These are phyloP conservation scores for Botrylloides violaceus DNA, from an alignment of 23 tunicate genomes.

Conservation along the genomic window DNA sequence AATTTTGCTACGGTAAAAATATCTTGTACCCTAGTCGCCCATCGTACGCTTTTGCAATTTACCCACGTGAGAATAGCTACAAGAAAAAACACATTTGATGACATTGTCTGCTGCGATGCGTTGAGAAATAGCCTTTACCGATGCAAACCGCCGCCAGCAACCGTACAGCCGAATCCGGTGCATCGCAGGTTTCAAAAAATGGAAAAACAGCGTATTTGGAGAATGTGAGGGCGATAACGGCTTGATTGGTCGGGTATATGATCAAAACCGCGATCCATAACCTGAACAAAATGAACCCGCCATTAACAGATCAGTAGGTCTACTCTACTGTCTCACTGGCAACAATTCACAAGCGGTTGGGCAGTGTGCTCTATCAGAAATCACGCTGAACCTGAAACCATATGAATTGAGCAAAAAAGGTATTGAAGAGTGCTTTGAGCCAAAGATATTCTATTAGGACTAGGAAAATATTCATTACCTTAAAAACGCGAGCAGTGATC, in stretches of 20 bases:
- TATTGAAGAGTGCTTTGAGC: too few relatives aligned
- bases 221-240: constrained; percentile 85
- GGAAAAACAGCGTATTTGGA: constrained; percentile 79
- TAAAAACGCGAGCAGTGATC: constrained; percentile 81
- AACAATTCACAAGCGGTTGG: too few relatives aligned
- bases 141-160: constrained; percentile 88
- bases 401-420: too few relatives aligned
- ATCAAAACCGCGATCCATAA: constrained; percentile 93
- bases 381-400: too few relatives aligned
- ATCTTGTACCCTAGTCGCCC: constrained; percentile 91
- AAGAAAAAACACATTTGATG: background rate
- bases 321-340: too few relatives aligned
- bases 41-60: constrained; percentile 74
- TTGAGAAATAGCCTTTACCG: constrained; percentile 26
- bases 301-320: constrained; percentile 1
- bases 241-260: constrained; percentile 95
- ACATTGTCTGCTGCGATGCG: background rate
- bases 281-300: constrained; percentile 38
- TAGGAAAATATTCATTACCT: constrained; percentile 31
- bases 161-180: constrained; percentile 71
- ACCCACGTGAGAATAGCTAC: constrained; percentile 90
- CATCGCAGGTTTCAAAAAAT: constrained; percentile 64
- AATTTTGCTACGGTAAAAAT: constrained; percentile 81
- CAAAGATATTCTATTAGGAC: too few relatives aligned
- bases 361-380: too few relatives aligned